phyloP scores from a whole-genome alignment of 2,113 vertebrate species.

The Thamnophis sirtalis region DNA sequence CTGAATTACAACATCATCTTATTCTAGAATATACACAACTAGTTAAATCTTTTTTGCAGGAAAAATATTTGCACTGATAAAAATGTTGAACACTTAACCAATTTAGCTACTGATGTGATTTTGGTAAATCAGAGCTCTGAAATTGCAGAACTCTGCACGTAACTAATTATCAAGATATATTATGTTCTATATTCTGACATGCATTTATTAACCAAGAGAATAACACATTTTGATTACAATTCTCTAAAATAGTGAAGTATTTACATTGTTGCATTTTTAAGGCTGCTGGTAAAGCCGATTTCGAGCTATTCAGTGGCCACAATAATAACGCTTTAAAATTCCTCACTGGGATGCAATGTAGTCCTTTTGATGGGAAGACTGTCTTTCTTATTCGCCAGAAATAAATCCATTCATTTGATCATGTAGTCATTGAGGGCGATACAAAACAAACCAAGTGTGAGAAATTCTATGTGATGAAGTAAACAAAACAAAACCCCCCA shows the following conservation, averaged over 20 bases:
- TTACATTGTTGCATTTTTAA: conserved; percentile 77
- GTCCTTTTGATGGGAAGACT: conserved; percentile 81
- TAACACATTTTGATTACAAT: conserved; percentile 63
- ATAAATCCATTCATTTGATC: conserved; percentile 89
- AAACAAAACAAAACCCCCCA: conserved; percentile 81
- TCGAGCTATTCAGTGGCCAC: conserved; percentile 76
- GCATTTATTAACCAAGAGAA: conserved; percentile 66
- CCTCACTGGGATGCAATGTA: conserved; percentile 83
- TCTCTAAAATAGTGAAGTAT: conserved; percentile 68
- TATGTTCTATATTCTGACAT: conserved; percentile 69
- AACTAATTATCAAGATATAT: conserved; percentile 54
- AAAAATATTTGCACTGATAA: conserved; percentile 27
- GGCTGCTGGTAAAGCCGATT: conserved; percentile 76
- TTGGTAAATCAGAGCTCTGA: conserved; percentile 45
- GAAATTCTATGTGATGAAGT: conserved; percentile 92
- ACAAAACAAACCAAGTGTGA: conserved; percentile 96
- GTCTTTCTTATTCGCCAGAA: conserved; percentile 86
- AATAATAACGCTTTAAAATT: conserved; percentile 81
- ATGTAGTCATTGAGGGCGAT: conserved; percentile 86
- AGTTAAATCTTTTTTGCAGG: conserved; percentile 36
- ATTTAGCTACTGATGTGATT: conserved; percentile 33
- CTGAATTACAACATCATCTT: conserved; percentile 17
- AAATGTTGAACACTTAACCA: conserved; percentile 60
- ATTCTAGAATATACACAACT: conserved; percentile 26
- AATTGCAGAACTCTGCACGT: conserved; percentile 41